phyloP scores from a whole-genome alignment of 2,888 invertebrate genomes.

The Leucozona laternaria region DNA sequence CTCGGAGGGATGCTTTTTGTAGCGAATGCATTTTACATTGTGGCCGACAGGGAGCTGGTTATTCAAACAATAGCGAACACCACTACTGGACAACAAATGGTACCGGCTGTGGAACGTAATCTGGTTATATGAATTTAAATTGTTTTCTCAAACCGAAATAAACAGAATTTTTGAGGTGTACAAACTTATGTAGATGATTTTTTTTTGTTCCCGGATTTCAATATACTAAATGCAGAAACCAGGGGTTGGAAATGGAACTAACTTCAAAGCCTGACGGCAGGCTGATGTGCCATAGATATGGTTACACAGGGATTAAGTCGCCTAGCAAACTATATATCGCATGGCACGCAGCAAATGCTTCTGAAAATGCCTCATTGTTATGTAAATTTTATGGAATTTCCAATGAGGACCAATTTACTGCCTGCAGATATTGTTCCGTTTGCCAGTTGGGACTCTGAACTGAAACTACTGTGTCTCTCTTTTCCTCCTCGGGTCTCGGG shows the following conservation, averaged over 20 bases:
- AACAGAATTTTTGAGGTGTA: slow-evolving; percentile 35
- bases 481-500: not conserved
- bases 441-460: slow-evolving; percentile 36
- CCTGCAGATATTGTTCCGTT: slow-evolving; percentile 63
- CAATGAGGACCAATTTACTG: slow-evolving; percentile 69
- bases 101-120: slow-evolving; percentile 4
- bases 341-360: slow-evolving; percentile 40
- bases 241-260: slow-evolving; percentile 47
- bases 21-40: slow-evolving; percentile 42
- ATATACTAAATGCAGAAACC: not conserved
- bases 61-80: slow-evolving; percentile 20
- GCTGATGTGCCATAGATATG: slow-evolving; percentile 34
- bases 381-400: slow-evolving; percentile 73
- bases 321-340: slow-evolving; percentile 19
- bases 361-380: slow-evolving; percentile 64
- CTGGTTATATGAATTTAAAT: slow-evolving; percentile 48
- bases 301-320: slow-evolving; percentile 39
- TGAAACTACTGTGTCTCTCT: slow-evolving; percentile 17
- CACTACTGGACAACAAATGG: not conserved
- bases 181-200: not conserved
- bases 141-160: slow-evolving; percentile 47
- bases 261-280: slow-evolving; percentile 30
- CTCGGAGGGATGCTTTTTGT: slow-evolving; percentile 52
- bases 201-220: not conserved
- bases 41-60: slow-evolving; percentile 45